Base-by-base conservation (phyloP, 37 sponge, comb jelly and placozoan genomes). In the Halisarca cf. caerulea region DNA sequence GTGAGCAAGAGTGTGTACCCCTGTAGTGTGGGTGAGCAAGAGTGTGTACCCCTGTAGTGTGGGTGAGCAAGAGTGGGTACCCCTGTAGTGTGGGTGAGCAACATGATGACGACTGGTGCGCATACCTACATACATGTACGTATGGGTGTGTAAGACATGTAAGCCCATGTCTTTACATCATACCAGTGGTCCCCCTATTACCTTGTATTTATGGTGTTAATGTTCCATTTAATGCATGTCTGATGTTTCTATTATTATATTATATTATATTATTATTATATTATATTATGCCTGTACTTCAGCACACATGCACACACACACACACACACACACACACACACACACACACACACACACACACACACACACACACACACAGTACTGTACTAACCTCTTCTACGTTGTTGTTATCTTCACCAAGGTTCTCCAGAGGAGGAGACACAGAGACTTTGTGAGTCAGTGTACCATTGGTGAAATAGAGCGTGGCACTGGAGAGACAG, bases 401-500 rank as follows among this genome's bases (percentile, higher is more conserved):
- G 11, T 47, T 11, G 11, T 11, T 14, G 51, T 11, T 11, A n/a
- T n/a, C n/a, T 11, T 47, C 9, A 47, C 51, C 51, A 47, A 47
- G 51, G 51, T 27, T 71, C 20, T 71, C 72, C 72, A 71, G 18
- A 8, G 18, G 40, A 18, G 86, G 86, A 2, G 85, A 78, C 17
- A 92, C 87, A n/a, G 74, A 24, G 20, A 89, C 78, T 59, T 83
- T 86, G 77, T 89, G 59, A 60, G 20, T 80, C 42, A 91, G 88
- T 5, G 86, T 82, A 14, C 82, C 62, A 35, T 83, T 80, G 28
- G 90, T 84, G 69, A 94, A 91, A 59, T 89, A 44, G 24, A 96
- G 90, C 11, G 74, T 53, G 68, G 91, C 81, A 55, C 59, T 77
- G 45, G 83, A 43, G 41, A 74, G 79, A 6, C 86, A 80, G 34